Conservation (phyloP, 2,797 vertebrate genomes). For the Argentina silus region DNA sequence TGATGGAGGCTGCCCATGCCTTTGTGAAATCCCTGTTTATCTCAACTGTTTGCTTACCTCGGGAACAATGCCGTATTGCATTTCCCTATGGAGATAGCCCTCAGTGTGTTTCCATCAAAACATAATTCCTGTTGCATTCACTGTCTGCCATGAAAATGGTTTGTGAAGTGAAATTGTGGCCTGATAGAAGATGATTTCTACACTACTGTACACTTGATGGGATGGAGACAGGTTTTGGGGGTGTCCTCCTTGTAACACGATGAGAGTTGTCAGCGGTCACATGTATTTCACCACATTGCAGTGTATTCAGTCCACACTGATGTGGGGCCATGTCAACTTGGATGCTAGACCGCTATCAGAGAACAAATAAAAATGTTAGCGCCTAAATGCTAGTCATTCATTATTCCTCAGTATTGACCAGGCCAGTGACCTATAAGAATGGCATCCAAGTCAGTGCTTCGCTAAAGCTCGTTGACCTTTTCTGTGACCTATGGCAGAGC, state of each 20-base stretch:
- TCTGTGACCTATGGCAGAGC: conserved; percentile 52
- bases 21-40: not conserved
- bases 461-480: conserved; percentile 59
- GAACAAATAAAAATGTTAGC: not conserved
- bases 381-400: conserved; percentile 48
- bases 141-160: not conserved
- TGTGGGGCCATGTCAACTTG: conserved; percentile 23
- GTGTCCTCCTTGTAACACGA: conserved; percentile 17
- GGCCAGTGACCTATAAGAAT: conserved; percentile 60
- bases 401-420: conserved; percentile 63
- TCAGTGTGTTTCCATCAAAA: not conserved
- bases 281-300: conserved; percentile 26
- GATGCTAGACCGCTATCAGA: conserved; percentile 34
- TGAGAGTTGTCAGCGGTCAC: conserved; percentile 14
- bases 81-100: not conserved
- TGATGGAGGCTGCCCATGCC: not conserved
- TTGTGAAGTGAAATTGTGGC: no score
- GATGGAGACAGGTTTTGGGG: not conserved
- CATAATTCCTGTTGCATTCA: not conserved
- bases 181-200: not conserved
- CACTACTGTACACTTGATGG: not conserved
- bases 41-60: conserved; percentile 3
- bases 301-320: conserved; percentile 45
- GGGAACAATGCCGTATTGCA: not conserved
- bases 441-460: conserved; percentile 28